A percentile compares a stretch with the other conserved stretches of the same genome.
phyloP scores from a whole-genome alignment of 2,113 vertebrate species.

The Indri indri region DNA sequence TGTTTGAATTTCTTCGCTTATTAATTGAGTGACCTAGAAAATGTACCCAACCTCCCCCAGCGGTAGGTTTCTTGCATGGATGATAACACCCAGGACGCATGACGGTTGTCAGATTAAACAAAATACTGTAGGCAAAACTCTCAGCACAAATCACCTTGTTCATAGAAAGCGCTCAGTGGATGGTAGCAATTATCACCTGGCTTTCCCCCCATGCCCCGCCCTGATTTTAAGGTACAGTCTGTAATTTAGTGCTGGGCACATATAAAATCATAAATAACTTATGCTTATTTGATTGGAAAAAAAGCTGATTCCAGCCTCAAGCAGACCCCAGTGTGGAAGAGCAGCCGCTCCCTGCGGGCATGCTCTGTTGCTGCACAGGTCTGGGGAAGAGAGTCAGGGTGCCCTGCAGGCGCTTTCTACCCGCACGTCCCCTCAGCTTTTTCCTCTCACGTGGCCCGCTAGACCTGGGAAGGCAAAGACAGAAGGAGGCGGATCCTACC shows the following conservation, averaged over 20 bases:
- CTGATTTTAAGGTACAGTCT: slow-evolving; percentile 1
- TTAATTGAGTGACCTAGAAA: background rate
- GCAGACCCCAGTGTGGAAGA: background rate
- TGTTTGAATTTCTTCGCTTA: background rate
- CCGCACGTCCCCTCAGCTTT: background rate
- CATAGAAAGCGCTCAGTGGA: background rate
- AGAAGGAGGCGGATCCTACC: background rate
- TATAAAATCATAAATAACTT: background rate
- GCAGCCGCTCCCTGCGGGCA: background rate
- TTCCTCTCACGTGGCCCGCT: background rate
- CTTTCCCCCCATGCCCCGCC: background rate
- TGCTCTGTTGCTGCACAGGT: background rate
- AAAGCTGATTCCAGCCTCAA: background rate
- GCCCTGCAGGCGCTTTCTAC: background rate
- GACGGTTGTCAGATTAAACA: background rate
- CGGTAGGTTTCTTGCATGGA: background rate
- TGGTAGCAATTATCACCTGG: background rate
- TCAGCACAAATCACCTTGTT: background rate
- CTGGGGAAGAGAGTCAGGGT: background rate
- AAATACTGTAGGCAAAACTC: background rate
- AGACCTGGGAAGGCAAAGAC: background rate
- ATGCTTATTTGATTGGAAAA: background rate
- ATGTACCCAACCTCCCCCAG: background rate
- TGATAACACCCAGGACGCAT: background rate
- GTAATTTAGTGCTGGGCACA: background rate